A percentile compares a stretch with the other conserved stretches of the same genome.
Conservation (phyloP, 2,113 vertebrate genomes). For the Cheilinus undulatus region DNA sequence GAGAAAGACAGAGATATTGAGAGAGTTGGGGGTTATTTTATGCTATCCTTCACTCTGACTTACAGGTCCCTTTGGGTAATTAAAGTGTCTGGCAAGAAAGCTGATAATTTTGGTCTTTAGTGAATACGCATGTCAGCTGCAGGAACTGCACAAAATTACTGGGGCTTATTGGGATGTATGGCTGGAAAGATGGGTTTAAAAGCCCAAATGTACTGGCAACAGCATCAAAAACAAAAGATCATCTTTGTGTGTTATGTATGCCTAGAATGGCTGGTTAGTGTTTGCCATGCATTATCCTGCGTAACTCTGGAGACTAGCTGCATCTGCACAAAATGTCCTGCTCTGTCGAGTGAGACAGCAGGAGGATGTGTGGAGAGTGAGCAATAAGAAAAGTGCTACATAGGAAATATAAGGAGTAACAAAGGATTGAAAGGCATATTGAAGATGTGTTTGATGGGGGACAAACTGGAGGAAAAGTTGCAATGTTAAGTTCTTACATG, state of each 20-base stretch:
- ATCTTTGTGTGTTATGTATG: slow-evolving; percentile 70
- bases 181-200: slow-evolving; percentile 45
- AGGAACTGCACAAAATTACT: slow-evolving; percentile 66
- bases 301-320: slow-evolving; percentile 70
- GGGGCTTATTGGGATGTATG: slow-evolving; percentile 69
- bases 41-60: slow-evolving; percentile 44
- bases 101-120: slow-evolving; percentile 67
- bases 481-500: slow-evolving; percentile 31
- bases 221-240: slow-evolving; percentile 27
- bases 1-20: slow-evolving; percentile 36
- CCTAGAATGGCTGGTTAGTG: slow-evolving; percentile 62
- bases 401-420: slow-evolving; percentile 25
- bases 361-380: slow-evolving; percentile 42
- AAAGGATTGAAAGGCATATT: slow-evolving; percentile 7
- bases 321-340: slow-evolving; percentile 72
- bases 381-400: slow-evolving; percentile 26
- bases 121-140: slow-evolving; percentile 69
- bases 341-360: slow-evolving; percentile 68
- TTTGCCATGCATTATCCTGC: slow-evolving; percentile 73
- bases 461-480: background rate
- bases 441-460: slow-evolving; percentile 6
- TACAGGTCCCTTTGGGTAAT: slow-evolving; percentile 65
- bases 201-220: slow-evolving; percentile 44
- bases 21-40: slow-evolving; percentile 41
- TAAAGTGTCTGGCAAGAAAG: slow-evolving; percentile 56